Conservation (phyloP, 2,888 invertebrate genomes). For the Hipparchia semele region DNA sequence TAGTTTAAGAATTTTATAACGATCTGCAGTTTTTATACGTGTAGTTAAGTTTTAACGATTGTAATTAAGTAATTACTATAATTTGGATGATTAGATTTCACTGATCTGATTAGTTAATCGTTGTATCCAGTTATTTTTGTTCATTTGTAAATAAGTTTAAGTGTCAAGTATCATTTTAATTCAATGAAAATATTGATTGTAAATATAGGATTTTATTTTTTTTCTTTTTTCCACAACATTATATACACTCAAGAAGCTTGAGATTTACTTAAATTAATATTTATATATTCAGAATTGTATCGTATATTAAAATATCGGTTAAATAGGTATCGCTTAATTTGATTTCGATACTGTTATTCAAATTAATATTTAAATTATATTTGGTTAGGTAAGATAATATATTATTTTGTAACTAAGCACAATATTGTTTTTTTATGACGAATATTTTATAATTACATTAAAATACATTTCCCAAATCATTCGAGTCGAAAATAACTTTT, state of each 20-base stretch:
- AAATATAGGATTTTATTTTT: slow-evolving; percentile 67
- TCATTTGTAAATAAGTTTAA: slow-evolving; percentile 50
- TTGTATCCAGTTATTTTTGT: slow-evolving; percentile 27
- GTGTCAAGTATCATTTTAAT: slow-evolving; percentile 34
- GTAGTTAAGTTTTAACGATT: slow-evolving; percentile 28
- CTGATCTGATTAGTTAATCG: slow-evolving; percentile 41
- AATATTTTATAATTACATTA: neutral
- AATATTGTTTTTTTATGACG: slow-evolving; percentile 1
- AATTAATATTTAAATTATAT: slow-evolving; percentile 27
- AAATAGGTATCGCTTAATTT: slow-evolving; percentile 4
- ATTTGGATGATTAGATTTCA: slow-evolving; percentile 33
- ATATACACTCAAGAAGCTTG: slow-evolving; percentile 58
- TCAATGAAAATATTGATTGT: slow-evolving; percentile 47
- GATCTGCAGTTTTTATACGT: slow-evolving; percentile 27
- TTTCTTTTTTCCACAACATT: slow-evolving; percentile 33
- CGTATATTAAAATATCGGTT: slow-evolving; percentile 14
- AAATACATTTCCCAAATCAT: neutral
- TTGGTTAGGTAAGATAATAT: slow-evolving; percentile 61
- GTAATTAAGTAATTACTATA: slow-evolving; percentile 31
- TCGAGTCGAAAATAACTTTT: neutral
- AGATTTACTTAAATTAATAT: slow-evolving; percentile 42
- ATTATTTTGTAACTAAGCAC: slow-evolving; percentile 46
- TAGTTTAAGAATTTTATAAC: slow-evolving; percentile 31
- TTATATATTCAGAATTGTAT: slow-evolving; percentile 40
- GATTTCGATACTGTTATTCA: slow-evolving; percentile 31